Conservation (phyloP, 2,888 invertebrate genomes). For the Agonopterix heracliana region DNA sequence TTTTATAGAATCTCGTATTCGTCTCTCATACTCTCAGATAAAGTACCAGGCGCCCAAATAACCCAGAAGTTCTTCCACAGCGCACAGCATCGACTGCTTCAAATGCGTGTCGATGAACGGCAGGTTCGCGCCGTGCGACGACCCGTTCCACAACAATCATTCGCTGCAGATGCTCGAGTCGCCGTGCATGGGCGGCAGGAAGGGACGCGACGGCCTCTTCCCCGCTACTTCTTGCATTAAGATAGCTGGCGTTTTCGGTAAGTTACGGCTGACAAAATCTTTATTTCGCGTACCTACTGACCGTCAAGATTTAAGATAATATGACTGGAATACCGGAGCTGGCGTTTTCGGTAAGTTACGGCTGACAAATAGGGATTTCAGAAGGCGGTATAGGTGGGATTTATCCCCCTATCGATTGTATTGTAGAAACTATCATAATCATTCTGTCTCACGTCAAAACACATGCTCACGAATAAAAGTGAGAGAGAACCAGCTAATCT, state of each 20-base stretch:
- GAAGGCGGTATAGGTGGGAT: too few species aligned
- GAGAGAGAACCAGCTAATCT: too few species aligned
- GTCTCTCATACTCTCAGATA: too few species aligned
- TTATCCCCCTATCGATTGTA: too few species aligned
- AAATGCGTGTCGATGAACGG: conserved; percentile 96
- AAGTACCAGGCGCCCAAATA: neutral
- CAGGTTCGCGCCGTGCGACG: conserved; percentile 91
- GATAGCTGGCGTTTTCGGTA: conserved; percentile 93
- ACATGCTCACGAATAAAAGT: too few species aligned
- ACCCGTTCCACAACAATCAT: conserved; percentile 96
- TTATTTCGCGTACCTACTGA: neutral
- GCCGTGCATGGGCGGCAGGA: conserved; percentile 96
- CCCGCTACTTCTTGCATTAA: conserved; percentile 98
- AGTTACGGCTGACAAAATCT: conserved; percentile 20
- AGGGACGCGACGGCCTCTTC: conserved; percentile 93
- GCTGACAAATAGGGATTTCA: neutral
- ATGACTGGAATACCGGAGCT: conserved; percentile 61
- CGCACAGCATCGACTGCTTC: conserved; percentile 92
- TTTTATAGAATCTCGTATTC: too few species aligned
- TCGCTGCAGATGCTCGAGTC: conserved; percentile 88
- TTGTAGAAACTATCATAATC: too few species aligned
- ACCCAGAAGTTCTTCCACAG: conserved; percentile 37
- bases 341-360: conserved; percentile 91
- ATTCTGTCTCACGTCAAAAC: too few species aligned
- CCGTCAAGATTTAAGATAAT: neutral